Base-by-base conservation (phyloP, 2,113 vertebrate species). In the Raja brachyura region DNA sequence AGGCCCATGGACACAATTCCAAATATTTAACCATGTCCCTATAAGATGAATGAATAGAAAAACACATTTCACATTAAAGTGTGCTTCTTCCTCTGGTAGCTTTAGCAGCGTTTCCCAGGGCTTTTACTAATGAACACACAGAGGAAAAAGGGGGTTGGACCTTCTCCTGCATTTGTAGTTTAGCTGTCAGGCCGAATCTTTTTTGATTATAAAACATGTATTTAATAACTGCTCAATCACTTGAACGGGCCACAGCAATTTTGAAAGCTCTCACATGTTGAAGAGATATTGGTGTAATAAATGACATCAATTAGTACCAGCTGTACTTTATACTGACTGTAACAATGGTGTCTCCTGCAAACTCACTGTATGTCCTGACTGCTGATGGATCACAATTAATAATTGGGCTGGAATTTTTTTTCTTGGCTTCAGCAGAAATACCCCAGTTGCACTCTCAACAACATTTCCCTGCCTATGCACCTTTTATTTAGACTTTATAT, bases 201-300 rank as follows among this genome's bases (percentile, higher is more conserved):
- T 85, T 85, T 13, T 48, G 59, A 59, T 85, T 85, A 85, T 59
- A 56, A 59, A 8, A 22, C 22, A 59, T 85, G 59, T 85, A 85
- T 85, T 59, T 85, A 85, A 56, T 59, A 85, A 54, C 54, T 85
- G 81, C 81, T 85, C 81, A 9, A 11, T 85, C 81, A 59, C 25
- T 22, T 85, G 54, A 85, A 59, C 25, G 25, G 81, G 59, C 54
- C 22, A 25, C 81, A 28, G 79, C 22, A 39, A 25, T 25, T 81
- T 81, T 81, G 48, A 81, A 54, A 56, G 79, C 79, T 81, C 79
- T 22, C 20, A 39, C 54, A 18, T 25, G 22, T 81, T 81, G 79
- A 81, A 56, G 22, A 25, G 81, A 85, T 85, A 59, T 85, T 85
- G 48, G 0, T 85, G 81, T 85, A 85, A 85, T 85, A 85, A 28